These are phyloP conservation scores for Megastigmus dorsalis DNA, from an alignment of 2,888 invertebrate genomes.

Conservation along the genomic window DNA sequence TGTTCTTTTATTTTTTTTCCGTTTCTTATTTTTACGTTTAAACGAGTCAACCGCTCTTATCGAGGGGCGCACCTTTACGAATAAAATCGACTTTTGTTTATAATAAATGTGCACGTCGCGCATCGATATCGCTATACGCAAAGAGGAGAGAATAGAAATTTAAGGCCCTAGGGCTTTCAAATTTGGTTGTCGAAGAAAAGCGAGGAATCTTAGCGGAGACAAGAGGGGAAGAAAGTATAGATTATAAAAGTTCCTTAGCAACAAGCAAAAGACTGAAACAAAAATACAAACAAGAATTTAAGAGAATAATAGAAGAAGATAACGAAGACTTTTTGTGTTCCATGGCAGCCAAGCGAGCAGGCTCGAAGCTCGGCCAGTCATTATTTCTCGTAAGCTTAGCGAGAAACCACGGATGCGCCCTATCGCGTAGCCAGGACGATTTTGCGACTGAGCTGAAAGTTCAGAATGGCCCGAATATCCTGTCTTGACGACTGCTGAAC, in stretches of 20 bases:
- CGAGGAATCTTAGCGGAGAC: background rate
- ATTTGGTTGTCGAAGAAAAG: background rate
- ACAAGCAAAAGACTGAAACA: slow-evolving; percentile 24
- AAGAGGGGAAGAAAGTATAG: background rate
- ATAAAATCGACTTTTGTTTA: slow-evolving; percentile 6
- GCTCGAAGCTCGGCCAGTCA: background rate
- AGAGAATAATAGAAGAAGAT: background rate
- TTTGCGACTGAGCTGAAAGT: background rate
- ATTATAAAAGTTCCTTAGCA: slow-evolving; percentile 29
- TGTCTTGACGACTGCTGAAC: too few species aligned
- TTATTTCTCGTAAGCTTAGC: background rate
- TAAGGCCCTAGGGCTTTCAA: slow-evolving; percentile 7
- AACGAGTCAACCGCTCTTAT: too few species aligned
- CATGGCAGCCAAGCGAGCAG: slow-evolving; percentile 14
- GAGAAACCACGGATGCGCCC: background rate
- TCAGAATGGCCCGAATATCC: background rate
- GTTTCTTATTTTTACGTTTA: too few species aligned
- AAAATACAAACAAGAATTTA: too few species aligned
- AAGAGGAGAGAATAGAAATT: background rate
- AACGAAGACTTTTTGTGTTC: slow-evolving; percentile 21
- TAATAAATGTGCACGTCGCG: background rate
- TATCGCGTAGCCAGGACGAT: background rate
- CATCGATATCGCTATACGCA: background rate
- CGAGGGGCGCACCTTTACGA: background rate
- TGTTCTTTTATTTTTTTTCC: background rate